Evolutionary conservation across 2,888 invertebrate genomes (phyloP).

Genomic region (Drosophila nigricruria): DNA sequence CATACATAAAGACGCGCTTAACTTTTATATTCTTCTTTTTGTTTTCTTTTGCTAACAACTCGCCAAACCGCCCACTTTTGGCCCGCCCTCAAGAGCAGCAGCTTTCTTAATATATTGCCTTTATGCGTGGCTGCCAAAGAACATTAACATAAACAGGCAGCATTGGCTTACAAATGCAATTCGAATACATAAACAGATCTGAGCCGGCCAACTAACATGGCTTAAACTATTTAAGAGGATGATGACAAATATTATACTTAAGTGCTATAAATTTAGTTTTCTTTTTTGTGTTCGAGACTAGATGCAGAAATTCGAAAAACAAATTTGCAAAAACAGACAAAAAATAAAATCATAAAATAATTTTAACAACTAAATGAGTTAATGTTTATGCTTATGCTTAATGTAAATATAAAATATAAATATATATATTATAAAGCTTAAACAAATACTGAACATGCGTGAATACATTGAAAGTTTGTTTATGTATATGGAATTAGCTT

Average conservation of each 20-base stretch:
- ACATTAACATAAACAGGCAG: constrained; percentile 26
- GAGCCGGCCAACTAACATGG: not conserved
- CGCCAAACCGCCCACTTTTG: not conserved
- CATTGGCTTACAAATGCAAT: constrained; percentile 39
- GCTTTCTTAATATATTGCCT: constrained; percentile 15
- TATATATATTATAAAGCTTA: not conserved
- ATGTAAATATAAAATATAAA: too few species aligned
- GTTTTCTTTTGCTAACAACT: constrained; percentile 2
- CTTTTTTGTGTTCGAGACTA: not conserved
- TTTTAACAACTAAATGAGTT: constrained; percentile 1
- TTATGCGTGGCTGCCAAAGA: constrained; percentile 37
- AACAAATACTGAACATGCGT: constrained; percentile 8
- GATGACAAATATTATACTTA: constrained; percentile 19
- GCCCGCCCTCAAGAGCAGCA: constrained; percentile 4
- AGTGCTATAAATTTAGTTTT: not conserved
- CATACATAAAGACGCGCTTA: constrained; percentile 43
- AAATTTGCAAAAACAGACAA: not conserved
- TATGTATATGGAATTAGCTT: constrained; percentile 1
- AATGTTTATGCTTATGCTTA: not conserved
- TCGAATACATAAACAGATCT: constrained; percentile 3
- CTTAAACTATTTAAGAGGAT: constrained; percentile 1
- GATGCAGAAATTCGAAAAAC: constrained; percentile 1
- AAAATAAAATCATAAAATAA: not conserved
- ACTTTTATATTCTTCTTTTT: constrained; percentile 11
- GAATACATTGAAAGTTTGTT: not conserved